These are phyloP conservation scores for Pedetes capensis DNA, from an alignment of 2,113 vertebrate genomes.

Conservation along the genomic window DNA sequence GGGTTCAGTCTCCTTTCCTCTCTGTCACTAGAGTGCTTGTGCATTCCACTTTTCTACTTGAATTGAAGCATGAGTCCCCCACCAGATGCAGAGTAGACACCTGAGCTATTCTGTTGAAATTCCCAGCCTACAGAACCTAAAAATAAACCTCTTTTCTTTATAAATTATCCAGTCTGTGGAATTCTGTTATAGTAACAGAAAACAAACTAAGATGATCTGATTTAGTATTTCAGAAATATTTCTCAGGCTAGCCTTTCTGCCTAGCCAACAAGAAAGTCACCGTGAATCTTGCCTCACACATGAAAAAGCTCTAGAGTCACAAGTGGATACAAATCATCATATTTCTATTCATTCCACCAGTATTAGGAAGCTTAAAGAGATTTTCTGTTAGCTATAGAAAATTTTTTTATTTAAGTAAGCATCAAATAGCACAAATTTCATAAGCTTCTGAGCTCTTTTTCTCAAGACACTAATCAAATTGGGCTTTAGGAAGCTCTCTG, in stretches of 20 bases:
- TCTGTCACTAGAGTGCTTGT: background rate
- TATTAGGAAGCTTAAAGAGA: background rate
- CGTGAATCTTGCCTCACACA: background rate
- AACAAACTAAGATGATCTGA: background rate
- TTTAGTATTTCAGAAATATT: conserved; percentile 73
- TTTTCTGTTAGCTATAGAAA: background rate
- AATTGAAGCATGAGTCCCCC: background rate
- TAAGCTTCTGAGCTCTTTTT: background rate
- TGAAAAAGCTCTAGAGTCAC: background rate
- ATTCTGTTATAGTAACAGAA: background rate
- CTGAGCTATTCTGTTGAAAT: background rate
- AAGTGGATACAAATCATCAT: background rate
- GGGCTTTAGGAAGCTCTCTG: background rate
- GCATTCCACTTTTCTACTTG: background rate
- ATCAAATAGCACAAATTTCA: background rate
- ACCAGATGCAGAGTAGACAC: background rate
- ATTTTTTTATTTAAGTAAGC: background rate
- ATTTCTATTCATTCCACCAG: background rate
- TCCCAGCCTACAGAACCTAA: background rate
- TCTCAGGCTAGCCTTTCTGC: rapidly evolving
- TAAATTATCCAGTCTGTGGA: background rate
- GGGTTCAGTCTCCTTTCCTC: background rate
- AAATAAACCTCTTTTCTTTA: background rate
- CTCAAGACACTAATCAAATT: background rate
- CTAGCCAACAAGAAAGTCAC: background rate